These are phyloP conservation scores for Liodrosophila aerea DNA, from an alignment of 2,888 invertebrate genomes.

Conservation along the genomic window DNA sequence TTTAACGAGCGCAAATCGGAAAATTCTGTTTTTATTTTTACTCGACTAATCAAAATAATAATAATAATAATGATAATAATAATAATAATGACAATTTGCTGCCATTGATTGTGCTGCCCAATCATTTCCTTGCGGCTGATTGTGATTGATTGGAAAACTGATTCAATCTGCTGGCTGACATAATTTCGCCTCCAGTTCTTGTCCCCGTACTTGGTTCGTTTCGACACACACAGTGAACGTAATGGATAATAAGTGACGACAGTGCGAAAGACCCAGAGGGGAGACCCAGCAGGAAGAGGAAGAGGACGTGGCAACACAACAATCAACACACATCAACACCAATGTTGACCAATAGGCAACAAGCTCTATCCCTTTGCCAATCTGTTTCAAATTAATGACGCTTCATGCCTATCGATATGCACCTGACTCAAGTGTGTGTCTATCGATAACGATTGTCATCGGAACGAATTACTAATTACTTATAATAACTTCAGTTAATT, in stretches of 20 bases:
- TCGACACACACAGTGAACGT: conserved; percentile 17
- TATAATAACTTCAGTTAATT: too few species aligned
- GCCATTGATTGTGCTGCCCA: conserved; percentile 61
- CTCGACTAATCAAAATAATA: conserved; percentile 55
- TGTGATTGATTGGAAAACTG: conserved; percentile 80
- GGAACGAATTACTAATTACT: too few species aligned
- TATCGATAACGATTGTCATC: too few species aligned
- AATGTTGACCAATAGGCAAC: too few species aligned
- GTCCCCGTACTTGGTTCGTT: conserved; percentile 35
- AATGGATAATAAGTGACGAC: conserved; percentile 20
- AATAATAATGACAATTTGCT: conserved; percentile 15
- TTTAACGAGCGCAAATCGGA: conserved; percentile 77
- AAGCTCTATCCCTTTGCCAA: too few species aligned
- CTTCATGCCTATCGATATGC: too few species aligned
- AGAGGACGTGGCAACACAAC: too few species aligned
- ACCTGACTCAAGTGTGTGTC: too few species aligned
- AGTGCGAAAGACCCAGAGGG: too few species aligned
- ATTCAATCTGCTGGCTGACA: conserved; percentile 67
- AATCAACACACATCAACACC: too few species aligned
- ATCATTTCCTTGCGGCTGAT: conserved; percentile 32
- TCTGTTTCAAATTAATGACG: too few species aligned
- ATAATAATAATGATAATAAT: conserved; percentile 20
- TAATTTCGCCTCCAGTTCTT: conserved; percentile 58
- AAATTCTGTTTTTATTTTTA: conserved; percentile 72
- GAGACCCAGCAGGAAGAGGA: neutral